Conservation (phyloP, 2,888 invertebrate species). For the Pimpla rufipes region DNA sequence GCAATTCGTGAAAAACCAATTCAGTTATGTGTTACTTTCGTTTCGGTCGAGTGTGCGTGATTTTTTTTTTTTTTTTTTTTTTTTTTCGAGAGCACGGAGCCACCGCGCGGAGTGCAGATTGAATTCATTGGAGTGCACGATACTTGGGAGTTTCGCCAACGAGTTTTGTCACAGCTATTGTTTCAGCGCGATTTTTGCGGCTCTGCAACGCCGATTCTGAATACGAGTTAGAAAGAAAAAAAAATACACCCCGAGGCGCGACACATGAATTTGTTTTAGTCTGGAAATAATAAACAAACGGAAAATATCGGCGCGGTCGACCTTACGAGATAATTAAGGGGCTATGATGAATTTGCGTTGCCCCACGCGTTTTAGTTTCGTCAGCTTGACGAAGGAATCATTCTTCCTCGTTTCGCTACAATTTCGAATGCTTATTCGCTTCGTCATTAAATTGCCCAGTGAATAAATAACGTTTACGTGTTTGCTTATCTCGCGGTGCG, state of each 20-base stretch:
- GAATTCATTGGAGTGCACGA: conserved; percentile 55
- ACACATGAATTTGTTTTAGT: no score
- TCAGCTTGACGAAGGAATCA: conserved; percentile 18
- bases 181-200: conserved; percentile 19
- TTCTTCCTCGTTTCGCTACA: background rate
- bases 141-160: conserved; percentile 30
- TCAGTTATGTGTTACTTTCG: conserved; percentile 40
- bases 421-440: conserved; percentile 6
- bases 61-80: conserved; percentile 62
- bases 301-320: background rate
- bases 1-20: conserved; percentile 34
- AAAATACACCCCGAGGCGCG: background rate
- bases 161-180: conserved; percentile 37
- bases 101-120: conserved; percentile 42
- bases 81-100: conserved; percentile 41
- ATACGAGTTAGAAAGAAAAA: background rate
- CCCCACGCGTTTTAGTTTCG: background rate
- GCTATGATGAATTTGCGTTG: no score
- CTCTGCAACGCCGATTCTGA: background rate
- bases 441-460: conserved; percentile 19
- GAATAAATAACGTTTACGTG: conserved; percentile 18
- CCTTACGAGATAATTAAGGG: background rate
- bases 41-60: background rate
- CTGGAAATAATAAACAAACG: no score
- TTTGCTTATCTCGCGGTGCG: background rate